Percentiles rank a stretch among this genome's conserved stretches.
Conservation (phyloP, 2,888 invertebrate species). For the Ashinkailepas kermadecensis region DNA sequence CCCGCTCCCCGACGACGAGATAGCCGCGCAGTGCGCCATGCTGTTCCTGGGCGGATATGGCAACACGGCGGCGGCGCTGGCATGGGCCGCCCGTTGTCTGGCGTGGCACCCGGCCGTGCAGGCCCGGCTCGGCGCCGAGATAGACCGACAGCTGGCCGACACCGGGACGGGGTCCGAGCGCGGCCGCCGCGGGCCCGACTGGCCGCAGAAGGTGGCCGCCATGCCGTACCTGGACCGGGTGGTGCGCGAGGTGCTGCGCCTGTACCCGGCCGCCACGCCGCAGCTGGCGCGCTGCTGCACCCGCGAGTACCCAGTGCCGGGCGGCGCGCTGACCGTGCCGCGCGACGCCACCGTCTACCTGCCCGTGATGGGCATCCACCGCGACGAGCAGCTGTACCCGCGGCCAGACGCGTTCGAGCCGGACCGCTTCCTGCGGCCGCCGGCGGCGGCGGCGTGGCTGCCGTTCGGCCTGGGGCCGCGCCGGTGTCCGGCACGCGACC, state of each 20-base stretch:
- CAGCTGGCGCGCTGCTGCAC: constrained; percentile 10
- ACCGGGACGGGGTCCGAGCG: neutral
- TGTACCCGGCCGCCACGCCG: constrained; percentile 4
- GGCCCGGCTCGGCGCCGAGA: neutral
- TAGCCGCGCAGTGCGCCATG: constrained; percentile 3
- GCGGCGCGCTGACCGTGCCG: neutral
- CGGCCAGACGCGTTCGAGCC: neutral
- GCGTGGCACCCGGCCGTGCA: neutral
- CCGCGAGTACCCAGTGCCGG: neutral
- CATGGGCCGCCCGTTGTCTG: constrained; percentile 1
- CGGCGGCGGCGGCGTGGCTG: neutral
- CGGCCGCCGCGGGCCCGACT: neutral
- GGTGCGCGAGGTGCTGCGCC: neutral
- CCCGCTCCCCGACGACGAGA: neutral
- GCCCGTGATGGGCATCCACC: neutral
- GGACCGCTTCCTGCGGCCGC: neutral
- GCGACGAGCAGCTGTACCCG: neutral
- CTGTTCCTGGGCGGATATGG: constrained; percentile 4
- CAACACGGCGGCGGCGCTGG: neutral
- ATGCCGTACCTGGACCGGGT: neutral
- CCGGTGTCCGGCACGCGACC: neutral
- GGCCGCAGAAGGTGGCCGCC: neutral
- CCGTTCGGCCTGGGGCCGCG: constrained; percentile 6
- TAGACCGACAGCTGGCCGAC: neutral
- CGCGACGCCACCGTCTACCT: neutral